Percentiles rank a stretch among this genome's conserved stretches.
Conservation (phyloP, 37 sponge, comb jelly and placozoan genomes). For the Petrosia ficiformis region DNA sequence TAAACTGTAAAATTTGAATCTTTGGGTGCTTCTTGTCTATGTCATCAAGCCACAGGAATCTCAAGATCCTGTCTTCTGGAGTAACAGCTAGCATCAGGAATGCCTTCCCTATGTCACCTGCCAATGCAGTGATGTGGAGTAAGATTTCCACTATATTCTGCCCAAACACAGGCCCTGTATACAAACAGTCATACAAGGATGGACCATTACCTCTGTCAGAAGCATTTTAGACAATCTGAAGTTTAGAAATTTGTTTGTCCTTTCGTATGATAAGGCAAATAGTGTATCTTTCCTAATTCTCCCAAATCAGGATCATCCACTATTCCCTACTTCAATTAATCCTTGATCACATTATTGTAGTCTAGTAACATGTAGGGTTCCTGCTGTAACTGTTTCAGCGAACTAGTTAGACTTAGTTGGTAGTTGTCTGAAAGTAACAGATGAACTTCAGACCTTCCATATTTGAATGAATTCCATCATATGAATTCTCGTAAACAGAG, state of each 20-base stretch:
- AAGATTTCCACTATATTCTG: not conserved
- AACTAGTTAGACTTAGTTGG: conserved; percentile 4
- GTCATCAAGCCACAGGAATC: conserved; percentile 23
- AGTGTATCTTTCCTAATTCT: not conserved
- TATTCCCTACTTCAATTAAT: not conserved
- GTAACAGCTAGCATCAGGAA: conserved; percentile 23
- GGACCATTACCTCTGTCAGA: conserved; percentile 4
- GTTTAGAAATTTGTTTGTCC: conserved; percentile 10
- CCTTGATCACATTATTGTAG: not conserved
- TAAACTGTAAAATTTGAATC: not conserved
- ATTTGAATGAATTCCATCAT: too few species aligned
- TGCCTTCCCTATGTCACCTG: conserved; percentile 23
- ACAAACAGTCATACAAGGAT: conserved; percentile 12
- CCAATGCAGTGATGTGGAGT: not conserved
- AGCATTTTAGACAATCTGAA: conserved; percentile 17
- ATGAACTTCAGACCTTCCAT: too few species aligned
- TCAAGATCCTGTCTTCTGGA: conserved; percentile 2
- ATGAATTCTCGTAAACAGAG: too few species aligned
- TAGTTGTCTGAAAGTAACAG: too few species aligned
- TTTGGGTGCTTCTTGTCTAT: conserved; percentile 7
- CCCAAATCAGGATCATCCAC: not conserved
- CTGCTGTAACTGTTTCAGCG: not conserved
- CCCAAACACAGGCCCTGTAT: not conserved
- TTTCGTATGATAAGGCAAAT: conserved; percentile 15
- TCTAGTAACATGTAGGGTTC: conserved; percentile 2